These are phyloP conservation scores for Blastobasis adustella DNA, from an alignment of 2,888 invertebrate genomes.

Conservation along the genomic window DNA sequence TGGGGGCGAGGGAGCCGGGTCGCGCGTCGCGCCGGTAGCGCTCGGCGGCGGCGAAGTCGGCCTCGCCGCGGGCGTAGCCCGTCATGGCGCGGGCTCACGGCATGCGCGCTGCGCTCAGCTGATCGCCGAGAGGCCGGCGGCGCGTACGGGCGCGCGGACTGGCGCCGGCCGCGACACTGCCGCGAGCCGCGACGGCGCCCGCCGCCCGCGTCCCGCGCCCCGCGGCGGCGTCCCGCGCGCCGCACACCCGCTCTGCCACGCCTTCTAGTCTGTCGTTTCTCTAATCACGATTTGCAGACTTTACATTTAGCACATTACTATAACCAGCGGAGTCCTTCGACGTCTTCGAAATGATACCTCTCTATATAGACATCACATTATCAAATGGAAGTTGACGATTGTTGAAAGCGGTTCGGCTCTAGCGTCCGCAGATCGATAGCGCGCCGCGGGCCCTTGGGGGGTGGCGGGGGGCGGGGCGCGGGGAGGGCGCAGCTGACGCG, in stretches of 20 bases:
- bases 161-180: constrained; percentile 54
- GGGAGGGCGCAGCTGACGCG: no score
- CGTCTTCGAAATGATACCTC: no score
- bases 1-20: constrained; percentile 74
- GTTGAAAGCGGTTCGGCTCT: no score
- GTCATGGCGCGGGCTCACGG: constrained; percentile 69
- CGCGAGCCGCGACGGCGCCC: constrained; percentile 25
- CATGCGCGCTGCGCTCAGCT: constrained; percentile 68
- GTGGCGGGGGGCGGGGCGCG: no score
- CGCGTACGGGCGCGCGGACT: constrained; percentile 50
- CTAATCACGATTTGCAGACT: no score
- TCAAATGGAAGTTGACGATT: no score
- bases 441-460: no score
- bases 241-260: neutral
- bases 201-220: constrained; percentile 25
- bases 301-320: no score
- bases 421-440: no score
- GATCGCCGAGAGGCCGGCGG: constrained; percentile 43
- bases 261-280: neutral
- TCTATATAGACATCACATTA: no score
- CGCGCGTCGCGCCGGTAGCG: constrained; percentile 64
- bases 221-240: constrained; percentile 9
- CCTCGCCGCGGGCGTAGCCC: constrained; percentile 70
- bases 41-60: constrained; percentile 65
- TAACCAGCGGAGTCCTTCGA: no score